Base-by-base conservation (phyloP, 2,888 invertebrate genomes). In the Lasioglossum lativentre region DNA sequence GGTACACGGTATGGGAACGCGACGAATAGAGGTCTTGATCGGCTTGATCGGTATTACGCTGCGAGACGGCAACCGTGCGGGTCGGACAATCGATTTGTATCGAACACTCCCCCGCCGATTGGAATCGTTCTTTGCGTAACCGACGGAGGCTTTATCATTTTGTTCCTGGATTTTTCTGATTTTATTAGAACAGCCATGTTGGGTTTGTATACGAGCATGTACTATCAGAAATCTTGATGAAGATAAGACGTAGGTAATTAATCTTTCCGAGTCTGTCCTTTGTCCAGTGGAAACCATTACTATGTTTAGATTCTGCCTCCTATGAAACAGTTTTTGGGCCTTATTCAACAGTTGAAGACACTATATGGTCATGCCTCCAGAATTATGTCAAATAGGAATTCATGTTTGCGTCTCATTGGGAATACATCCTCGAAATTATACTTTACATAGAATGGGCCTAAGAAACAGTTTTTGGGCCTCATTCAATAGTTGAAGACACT, bases 1-100 rank as follows among this genome's bases (percentile, higher is more conserved):
- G 70, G 34, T 74, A 79, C 70, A 56, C 80, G 72, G 45, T 81
- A 79, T 87, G 87, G 83, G 87, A 87, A 87, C 76, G 75, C 68
- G 45, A 52, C 30, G 82, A 70, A 87, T 76, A 73, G 45, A 82
- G 75, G 78, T 75, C 76, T 84, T 77, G 73, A 63, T 63, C 76
- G 66, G 45, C 70, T 38, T 14, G 40, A 38, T 38, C 40, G 40
- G 40, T 40, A 70, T 70, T 70, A n/a, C 66, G 66, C n/a, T 70
- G 23, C 14, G n/a, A n/a, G 40, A 63, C 63, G 19, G 63, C 30
- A 19, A 19, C 30, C 12, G 56, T 56, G 23, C 56, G 12, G 56
- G n/a, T 30, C 63, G 63, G 63, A 63, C 63, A 63, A 63, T 63
- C 63, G 63, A 63, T 63, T 63, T 63, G 30, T 63, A 63, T 63